Conservation (phyloP, 2,113 vertebrate genomes). For the Centropus unirufus region DNA sequence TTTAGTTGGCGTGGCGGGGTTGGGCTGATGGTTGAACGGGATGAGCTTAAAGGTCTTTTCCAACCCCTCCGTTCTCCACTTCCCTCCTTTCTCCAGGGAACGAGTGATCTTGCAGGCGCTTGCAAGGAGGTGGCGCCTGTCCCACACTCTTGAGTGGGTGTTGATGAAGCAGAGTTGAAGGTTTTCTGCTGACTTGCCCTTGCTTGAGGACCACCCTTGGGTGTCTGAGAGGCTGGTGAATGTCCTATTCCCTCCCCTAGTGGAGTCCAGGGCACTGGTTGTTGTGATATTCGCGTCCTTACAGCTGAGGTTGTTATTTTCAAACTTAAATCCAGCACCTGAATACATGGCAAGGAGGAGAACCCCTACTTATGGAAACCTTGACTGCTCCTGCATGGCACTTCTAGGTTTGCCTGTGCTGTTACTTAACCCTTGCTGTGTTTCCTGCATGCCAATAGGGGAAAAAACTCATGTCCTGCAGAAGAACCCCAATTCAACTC, state of each 20-base stretch:
- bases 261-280: accelerated
- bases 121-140: neutral
- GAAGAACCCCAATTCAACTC: neutral
- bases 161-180: too few species aligned
- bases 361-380: neutral
- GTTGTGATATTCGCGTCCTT: neutral
- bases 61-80: neutral
- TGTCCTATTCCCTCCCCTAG: neutral
- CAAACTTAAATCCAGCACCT: neutral
- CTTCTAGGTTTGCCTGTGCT: neutral
- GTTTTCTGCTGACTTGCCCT: neutral
- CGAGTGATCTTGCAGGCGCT: neutral
- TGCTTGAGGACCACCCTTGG: neutral
- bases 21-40: too few species aligned
- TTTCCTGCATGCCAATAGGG: neutral
- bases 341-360: neutral
- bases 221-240: neutral
- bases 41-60: too few species aligned
- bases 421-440: neutral
- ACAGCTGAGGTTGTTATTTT: neutral
- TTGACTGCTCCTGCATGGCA: accelerated
- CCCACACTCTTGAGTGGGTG: accelerated
- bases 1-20: too few species aligned
- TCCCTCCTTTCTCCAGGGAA: neutral
- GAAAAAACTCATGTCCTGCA: neutral